phyloP scores from a whole-genome alignment of 2,888 invertebrate genomes.

The Unio pictorum region DNA sequence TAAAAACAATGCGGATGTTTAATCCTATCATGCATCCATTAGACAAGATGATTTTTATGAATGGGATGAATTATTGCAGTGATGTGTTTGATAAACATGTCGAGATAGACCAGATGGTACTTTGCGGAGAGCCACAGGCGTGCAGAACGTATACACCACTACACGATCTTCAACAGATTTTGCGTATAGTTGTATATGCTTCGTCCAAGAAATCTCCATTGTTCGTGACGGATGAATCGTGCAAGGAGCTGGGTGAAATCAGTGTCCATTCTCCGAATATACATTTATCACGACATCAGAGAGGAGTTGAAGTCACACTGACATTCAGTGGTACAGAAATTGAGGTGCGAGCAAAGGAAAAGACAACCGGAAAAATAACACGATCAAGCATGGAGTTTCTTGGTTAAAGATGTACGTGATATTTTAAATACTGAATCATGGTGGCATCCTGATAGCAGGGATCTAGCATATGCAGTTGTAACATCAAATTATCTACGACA shows the following conservation, averaged over 20 bases:
- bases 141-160: slow-evolving; percentile 1
- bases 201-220: background rate
- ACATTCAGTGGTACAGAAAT: too few species aligned
- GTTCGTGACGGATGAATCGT: slow-evolving; percentile 1
- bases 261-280: background rate
- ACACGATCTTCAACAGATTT: background rate
- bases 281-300: too few species aligned
- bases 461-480: too few species aligned
- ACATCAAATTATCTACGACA: too few species aligned
- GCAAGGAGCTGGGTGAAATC: background rate
- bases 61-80: background rate
- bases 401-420: too few species aligned
- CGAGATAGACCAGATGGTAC: background rate
- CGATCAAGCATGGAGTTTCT: too few species aligned
- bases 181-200: slow-evolving; percentile 1
- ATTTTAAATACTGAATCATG: too few species aligned
- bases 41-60: background rate
- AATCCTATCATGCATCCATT: background rate
- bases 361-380: too few species aligned
- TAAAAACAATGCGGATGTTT: background rate
- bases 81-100: slow-evolving; percentile 2
- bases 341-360: too few species aligned
- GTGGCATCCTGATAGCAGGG: too few species aligned
- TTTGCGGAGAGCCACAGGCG: background rate
- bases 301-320: too few species aligned